Evolutionary conservation across 2,113 vertebrate genomes (phyloP).

Genomic region (Petrocephalus microphthalmus): DNA sequence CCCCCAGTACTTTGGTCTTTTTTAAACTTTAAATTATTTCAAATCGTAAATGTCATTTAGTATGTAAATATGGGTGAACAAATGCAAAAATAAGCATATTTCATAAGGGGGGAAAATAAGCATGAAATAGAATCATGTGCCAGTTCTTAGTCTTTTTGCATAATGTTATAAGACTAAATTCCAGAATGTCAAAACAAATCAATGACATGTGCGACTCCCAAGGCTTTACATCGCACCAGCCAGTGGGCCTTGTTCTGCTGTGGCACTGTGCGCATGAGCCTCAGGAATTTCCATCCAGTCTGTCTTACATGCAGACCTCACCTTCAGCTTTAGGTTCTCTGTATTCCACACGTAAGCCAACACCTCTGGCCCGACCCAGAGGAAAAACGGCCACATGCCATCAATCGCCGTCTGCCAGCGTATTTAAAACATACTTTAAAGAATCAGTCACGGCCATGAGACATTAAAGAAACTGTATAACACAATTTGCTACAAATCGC

Average conservation of each 20-base stretch:
- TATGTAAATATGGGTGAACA: neutral
- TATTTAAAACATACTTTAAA: neutral
- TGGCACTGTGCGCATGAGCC: neutral
- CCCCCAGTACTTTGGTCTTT: neutral
- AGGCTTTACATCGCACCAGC: neutral
- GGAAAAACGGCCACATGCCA: neutral
- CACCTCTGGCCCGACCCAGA: neutral
- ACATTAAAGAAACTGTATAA: neutral
- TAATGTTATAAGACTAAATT: slow-evolving; percentile 3
- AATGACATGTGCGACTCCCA: neutral
- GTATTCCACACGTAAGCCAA: neutral
- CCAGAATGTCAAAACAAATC: neutral
- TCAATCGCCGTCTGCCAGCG: neutral
- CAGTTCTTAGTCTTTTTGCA: neutral
- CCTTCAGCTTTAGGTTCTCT: neutral
- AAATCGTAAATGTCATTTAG: neutral
- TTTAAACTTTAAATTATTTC: neutral
- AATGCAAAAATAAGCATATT: neutral
- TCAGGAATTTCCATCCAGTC: neutral
- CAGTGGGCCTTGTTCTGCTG: neutral
- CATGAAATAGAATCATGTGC: neutral
- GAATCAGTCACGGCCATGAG: neutral
- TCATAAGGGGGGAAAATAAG: neutral
- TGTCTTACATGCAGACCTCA: neutral
- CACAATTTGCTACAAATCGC: neutral